Conservation (phyloP, 1,140 invertebrate species). For the Campoletis sonorensis region DNA sequence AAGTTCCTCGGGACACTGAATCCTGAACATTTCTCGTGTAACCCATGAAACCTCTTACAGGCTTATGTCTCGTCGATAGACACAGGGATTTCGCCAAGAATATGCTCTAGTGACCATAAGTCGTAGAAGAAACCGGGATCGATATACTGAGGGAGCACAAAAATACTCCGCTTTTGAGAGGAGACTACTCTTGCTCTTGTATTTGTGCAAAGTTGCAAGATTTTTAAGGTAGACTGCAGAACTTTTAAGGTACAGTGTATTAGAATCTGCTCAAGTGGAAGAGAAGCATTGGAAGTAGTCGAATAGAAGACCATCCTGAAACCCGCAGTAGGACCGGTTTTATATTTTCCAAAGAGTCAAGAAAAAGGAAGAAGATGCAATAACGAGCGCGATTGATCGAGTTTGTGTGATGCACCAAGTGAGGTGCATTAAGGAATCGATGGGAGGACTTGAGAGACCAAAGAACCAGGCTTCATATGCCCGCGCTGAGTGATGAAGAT, state of each 20-base stretch:
- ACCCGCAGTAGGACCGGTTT: too few relatives aligned
- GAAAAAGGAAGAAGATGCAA: background rate
- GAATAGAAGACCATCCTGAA: background rate
- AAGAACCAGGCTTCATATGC: slow-evolving; percentile 26
- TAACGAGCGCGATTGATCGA: slow-evolving; percentile 21
- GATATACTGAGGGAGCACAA: background rate
- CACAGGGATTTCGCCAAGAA: background rate
- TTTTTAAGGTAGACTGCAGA: background rate
- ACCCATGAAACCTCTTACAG: background rate
- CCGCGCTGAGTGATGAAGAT: slow-evolving; percentile 40
- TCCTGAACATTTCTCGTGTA: background rate
- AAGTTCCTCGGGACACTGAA: background rate
- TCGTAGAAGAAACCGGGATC: background rate
- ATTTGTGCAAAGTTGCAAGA: background rate
- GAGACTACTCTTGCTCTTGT: background rate
- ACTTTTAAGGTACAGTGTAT: background rate
- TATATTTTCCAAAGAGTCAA: too few relatives aligned
- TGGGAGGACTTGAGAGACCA: background rate
- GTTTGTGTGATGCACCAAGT: slow-evolving; percentile 7
- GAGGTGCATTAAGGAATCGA: slow-evolving; percentile 27
- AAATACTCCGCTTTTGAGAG: background rate
- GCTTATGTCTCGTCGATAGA: background rate
- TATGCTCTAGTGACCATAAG: background rate
- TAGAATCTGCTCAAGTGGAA: background rate
- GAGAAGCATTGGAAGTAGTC: background rate